These are phyloP conservation scores for Andrena fulva DNA, from an alignment of 2,888 invertebrate genomes.

Conservation along the genomic window DNA sequence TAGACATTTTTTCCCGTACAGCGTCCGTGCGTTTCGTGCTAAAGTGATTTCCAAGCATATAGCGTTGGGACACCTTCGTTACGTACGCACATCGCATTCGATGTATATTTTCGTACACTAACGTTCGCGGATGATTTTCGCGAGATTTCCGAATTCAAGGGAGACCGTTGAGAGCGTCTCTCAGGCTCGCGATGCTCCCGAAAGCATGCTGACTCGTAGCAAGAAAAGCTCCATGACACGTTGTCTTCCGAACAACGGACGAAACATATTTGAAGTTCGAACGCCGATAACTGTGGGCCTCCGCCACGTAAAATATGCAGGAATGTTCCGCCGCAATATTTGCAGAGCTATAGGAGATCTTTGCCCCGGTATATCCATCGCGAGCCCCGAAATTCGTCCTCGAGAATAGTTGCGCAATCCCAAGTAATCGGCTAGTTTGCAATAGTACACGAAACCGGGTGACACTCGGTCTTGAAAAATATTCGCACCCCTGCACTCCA, in stretches of 20 bases:
- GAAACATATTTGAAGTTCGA: slow-evolving; percentile 72
- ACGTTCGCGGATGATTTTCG: slow-evolving; percentile 7
- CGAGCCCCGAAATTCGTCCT: slow-evolving; percentile 54
- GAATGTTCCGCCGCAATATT: slow-evolving; percentile 44
- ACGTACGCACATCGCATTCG: slow-evolving; percentile 24
- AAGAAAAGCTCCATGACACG: slow-evolving; percentile 76
- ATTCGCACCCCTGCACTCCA: slow-evolving; percentile 62
- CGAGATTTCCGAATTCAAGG: slow-evolving; percentile 5
- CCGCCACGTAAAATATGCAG: slow-evolving; percentile 30
- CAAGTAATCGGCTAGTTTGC: slow-evolving; percentile 76
- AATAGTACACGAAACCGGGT: slow-evolving; percentile 60
- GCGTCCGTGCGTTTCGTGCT: slow-evolving; percentile 28
- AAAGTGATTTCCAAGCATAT: slow-evolving; percentile 25
- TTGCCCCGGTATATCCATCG: slow-evolving; percentile 50
- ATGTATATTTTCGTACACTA: slow-evolving; percentile 9
- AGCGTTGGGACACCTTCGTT: slow-evolving; percentile 25
- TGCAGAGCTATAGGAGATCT: slow-evolving; percentile 21
- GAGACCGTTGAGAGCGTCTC: slow-evolving; percentile 22
- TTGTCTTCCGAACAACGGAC: slow-evolving; percentile 63
- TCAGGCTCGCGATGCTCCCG: slow-evolving; percentile 36
- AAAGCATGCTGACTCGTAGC: slow-evolving; percentile 62
- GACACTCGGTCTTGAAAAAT: slow-evolving; percentile 72
- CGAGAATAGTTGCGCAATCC: slow-evolving; percentile 82
- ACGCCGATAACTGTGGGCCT: slow-evolving; percentile 38
- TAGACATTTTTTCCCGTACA: slow-evolving; percentile 24